Evolutionary conservation across 2,113 vertebrate genomes (phyloP), one percentile per base, ranked within the genome.

Genomic region (Parus major): DNA sequence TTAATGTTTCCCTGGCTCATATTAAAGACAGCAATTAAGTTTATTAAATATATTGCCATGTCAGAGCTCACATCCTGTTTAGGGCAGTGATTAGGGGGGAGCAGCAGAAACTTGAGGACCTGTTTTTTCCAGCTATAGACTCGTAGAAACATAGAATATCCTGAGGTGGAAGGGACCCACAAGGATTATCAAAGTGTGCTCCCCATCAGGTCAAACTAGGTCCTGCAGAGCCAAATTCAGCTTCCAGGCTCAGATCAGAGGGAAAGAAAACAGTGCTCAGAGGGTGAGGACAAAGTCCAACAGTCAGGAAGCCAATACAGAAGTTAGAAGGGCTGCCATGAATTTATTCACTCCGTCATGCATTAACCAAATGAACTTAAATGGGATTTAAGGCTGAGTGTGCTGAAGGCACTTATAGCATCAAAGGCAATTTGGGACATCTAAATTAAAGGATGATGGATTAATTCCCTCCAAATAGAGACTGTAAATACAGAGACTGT

Each of bases 11-110:
- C 60, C 86, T 61, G n/a, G 77, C 42, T 90, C 35, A 15, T 88
- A 93, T 90, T 93, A 96, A 95, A 93, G 85, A 77, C 89, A 79
- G 86, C 82, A 96, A 73, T 95, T 93, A 90, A 56, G 33, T 93
- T 85, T 94, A 88, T 96, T 95, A 91, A 95, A 91, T 93, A 71
- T 71, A 88, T 86, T 76, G 64, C 93, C 61, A 24, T 65, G 87
- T 82, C 82, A 95, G 84, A 86, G 52, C 35, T 49, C 68, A 83
- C 86, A 93, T 95, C 73, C 89, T 90, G 69, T 64, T 92, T 61
- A 65, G 72, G 81, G 87, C 82, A 66, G 36, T 22, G 46, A 66
- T 72, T 86, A 52, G 85, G 11, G 70, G 35, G 1, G 2, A 95
- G 55, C 55, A 75, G 66, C 69, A 93, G 85, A 91, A 95, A 92